Base-by-base conservation (phyloP, 2,113 vertebrate genomes). In the Lutjanus erythropterus region DNA sequence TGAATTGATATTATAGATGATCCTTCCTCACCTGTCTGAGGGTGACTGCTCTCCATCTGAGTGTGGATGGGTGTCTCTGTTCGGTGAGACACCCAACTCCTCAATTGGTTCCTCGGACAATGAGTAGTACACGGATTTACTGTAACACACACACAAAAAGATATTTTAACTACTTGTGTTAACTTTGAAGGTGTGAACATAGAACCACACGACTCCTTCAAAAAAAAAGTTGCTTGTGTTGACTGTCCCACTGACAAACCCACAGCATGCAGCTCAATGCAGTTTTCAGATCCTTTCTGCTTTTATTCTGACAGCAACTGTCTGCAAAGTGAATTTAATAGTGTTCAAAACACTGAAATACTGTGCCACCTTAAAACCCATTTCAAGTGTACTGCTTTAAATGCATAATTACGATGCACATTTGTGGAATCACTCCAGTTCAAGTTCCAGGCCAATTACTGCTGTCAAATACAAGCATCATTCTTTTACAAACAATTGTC, bases 41-140 rank as follows among this genome's bases (percentile, higher is more conserved):
- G 87, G 71, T 0, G 86, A 71, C 62, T 92, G 92, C 65, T 97
- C 96, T 86, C 95, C 95, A 0, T 99, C 97, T 0, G 97, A 97
- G 81, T 94, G 92, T 1, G 95, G 91, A 39, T 94, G 87, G 64
- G 79, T 68, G 15, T 96, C 95, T 78, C 64, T 91, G 25, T 81
- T 70, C 71, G 87, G 93, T 0, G 53, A 16, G 0, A 19, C 47
- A 3, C 19, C n/a, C 0, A 47, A 5, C 62, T 87, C 90, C 71
- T 94, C 95, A 53, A 2, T 55, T 2, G 84, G 91, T 66, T 93
- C 85, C 81, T 95, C 95, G 82, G 89, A 70, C 19, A 93, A 47
- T 1, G 96, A 96, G 71, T 93, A 96, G 88, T 93, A 93, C 60
- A 95, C 27, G 0, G 96, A 95, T 61, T 95, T 95, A 87, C 95